Evolutionary conservation across 1,140 invertebrate species (phyloP).

Genomic region (Scaptomyza pallida): DNA sequence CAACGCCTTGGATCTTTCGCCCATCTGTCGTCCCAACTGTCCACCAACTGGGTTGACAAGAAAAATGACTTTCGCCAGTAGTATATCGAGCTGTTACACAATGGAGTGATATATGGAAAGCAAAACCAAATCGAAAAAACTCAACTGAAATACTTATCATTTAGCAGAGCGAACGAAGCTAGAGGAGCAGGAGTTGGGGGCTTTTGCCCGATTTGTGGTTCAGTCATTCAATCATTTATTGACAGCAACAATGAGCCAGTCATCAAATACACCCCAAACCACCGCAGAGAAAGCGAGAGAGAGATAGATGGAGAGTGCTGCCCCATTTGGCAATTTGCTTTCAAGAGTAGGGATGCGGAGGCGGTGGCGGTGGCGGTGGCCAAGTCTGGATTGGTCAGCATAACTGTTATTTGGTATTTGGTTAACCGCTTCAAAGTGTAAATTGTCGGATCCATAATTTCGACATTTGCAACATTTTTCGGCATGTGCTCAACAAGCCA

Average conservation of each 20-base stretch:
- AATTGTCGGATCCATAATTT: constrained; percentile 12
- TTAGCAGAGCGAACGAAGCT: constrained; percentile 41
- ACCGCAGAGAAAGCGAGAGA: not conserved
- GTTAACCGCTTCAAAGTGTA: constrained; percentile 9
- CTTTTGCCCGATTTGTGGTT: constrained; percentile 6
- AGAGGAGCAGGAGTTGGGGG: not conserved
- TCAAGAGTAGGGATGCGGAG: too few species aligned
- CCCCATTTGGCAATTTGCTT: not conserved
- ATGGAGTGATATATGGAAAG: constrained; percentile 54
- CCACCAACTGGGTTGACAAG: constrained; percentile 43
- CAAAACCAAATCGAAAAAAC: constrained; percentile 7
- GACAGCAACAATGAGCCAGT: constrained; percentile 44
- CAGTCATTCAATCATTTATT: constrained; percentile 57
- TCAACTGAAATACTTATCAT: constrained; percentile 57
- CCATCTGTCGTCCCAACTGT: not conserved
- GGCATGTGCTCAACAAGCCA: not conserved
- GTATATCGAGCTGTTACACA: constrained; percentile 24
- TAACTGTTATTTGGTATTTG: constrained; percentile 6
- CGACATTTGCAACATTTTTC: not conserved
- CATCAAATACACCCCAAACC: constrained; percentile 12
- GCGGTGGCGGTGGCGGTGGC: too few species aligned
- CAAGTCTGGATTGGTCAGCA: not conserved
- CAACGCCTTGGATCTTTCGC: not conserved
- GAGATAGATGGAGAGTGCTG: not conserved
- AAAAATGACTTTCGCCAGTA: constrained; percentile 59